Percentiles rank a stretch among this genome's conserved stretches.
Conservation (phyloP, 2,113 vertebrate genomes). For the Nesospiza acunhae region DNA sequence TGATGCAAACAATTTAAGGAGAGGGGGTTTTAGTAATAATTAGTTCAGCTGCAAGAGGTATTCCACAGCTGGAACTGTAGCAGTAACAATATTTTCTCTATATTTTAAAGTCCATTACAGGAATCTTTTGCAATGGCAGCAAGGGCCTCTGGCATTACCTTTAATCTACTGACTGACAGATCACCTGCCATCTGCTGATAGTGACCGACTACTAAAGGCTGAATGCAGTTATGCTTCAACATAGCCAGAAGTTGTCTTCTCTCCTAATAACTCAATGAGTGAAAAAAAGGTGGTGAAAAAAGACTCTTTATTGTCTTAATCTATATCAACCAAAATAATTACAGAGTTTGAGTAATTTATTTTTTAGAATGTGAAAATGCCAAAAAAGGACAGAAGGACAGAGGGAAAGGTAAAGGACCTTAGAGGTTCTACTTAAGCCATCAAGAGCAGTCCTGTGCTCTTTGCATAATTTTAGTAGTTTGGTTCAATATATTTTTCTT, state of each 20-base stretch:
- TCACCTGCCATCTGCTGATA: background rate
- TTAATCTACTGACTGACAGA: background rate
- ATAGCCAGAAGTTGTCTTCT: background rate
- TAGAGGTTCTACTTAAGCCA: background rate
- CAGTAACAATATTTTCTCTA: background rate
- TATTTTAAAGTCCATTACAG: background rate
- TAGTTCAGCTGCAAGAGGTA: background rate
- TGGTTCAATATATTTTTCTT: background rate
- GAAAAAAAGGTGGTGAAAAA: background rate
- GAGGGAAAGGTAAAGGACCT: background rate
- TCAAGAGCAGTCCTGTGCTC: background rate
- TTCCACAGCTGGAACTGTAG: background rate
- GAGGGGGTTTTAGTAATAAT: background rate
- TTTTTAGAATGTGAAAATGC: background rate
- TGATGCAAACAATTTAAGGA: background rate
- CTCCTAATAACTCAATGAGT: background rate
- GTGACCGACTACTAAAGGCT: background rate
- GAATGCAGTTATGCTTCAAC: background rate
- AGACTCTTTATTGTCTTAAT: background rate
- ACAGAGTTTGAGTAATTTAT: background rate
- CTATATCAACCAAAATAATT: background rate
- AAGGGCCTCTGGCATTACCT: background rate
- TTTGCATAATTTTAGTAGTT: background rate
- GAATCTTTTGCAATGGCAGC: background rate
- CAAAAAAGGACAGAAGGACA: background rate